Base-by-base conservation (phyloP, 2,888 invertebrate species). In the Sabellastarte sp. region DNA sequence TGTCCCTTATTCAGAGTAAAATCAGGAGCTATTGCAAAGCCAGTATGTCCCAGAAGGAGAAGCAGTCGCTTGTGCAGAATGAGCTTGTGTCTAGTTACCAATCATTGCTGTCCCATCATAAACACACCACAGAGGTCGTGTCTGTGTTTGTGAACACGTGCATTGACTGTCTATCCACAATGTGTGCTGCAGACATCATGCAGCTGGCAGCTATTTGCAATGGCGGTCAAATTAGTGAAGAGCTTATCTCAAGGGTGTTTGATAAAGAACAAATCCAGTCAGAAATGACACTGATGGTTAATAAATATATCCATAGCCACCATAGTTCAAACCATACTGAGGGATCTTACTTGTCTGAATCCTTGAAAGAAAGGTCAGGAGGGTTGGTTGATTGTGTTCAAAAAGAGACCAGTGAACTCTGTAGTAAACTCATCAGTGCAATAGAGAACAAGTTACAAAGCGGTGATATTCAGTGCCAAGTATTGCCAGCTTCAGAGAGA, bases 21-120 rank as follows among this genome's bases (percentile, higher is more conserved):
- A 86, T 87, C 73, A 90, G 90, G 79, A 86, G 87, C 33, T 89
- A 89, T 74, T 86, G 90, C 26, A 87, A 88, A 72, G 86, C 87
- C 53, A 87, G 88, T 31, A 87, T 88, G 66, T 87, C 87, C 73
- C 86, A 87, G 58, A 60, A 61, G 32, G 61, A 57, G 24, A 53
- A 53, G 24, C 41, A 41, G 41, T 20, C 10, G 41, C 10, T 41
- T 15, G 41, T 41, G 10, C 41, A 41, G 20, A 20, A 20, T 41
- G 41, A 41, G 20, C 10, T 41, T 41, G 41, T 15, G 10, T 15
- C 10, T 41, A 15, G 10, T 10, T 20, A 41, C 20, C 10, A 41
- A 20, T 41, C 10, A 20, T 15, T 41, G 10, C 10, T 15, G 41
- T 41, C 41, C 41, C 10, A 41, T 15, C 41, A 41, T 15, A 41